These are phyloP conservation scores for Diachasmimorpha longicaudata DNA, from an alignment of 1,140 invertebrate species.

Conservation along the genomic window DNA sequence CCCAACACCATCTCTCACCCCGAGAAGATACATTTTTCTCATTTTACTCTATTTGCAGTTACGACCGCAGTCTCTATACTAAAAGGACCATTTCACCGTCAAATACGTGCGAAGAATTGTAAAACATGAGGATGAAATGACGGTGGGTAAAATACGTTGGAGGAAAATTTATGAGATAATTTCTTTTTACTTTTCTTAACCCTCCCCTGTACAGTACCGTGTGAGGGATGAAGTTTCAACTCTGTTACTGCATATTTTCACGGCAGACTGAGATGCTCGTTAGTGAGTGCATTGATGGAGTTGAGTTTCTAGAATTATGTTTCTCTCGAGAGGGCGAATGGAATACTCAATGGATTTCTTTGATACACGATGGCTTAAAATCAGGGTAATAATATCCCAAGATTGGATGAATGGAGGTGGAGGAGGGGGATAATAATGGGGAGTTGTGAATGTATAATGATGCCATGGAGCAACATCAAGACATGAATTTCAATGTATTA, in stretches of 20 bases:
- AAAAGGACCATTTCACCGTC: background rate
- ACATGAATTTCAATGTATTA: too few species aligned
- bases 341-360: constrained; percentile 34
- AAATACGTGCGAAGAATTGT: background rate
- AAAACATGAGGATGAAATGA: background rate
- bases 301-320: background rate
- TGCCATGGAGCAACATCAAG: too few species aligned
- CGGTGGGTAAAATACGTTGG: background rate
- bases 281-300: background rate
- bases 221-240: background rate
- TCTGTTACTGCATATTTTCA: background rate
- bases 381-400: background rate
- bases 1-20: too few species aligned
- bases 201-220: background rate
- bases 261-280: background rate
- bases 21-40: background rate
- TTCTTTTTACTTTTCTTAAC: background rate
- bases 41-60: background rate
- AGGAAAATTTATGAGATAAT: background rate
- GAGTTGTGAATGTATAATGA: background rate
- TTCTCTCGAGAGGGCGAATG: background rate
- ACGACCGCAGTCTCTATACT: background rate
- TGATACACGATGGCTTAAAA: constrained; percentile 26
- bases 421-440: background rate
- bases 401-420: background rate